These are phyloP conservation scores for Apotomis capreana DNA, from an alignment of 2,888 invertebrate species.

Conservation along the genomic window DNA sequence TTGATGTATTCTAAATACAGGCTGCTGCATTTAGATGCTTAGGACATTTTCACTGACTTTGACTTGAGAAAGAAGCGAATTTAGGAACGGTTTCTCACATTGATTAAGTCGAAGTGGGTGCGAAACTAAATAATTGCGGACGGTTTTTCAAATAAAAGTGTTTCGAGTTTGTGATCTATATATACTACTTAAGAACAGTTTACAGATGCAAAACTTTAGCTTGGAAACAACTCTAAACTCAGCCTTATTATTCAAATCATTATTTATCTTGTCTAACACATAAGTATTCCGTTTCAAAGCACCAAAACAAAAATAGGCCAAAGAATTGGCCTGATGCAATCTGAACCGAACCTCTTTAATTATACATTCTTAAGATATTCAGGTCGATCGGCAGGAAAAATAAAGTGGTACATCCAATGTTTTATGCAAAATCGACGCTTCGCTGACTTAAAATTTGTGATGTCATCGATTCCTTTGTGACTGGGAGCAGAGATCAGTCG, in stretches of 20 bases:
- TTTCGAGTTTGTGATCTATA: too few species aligned
- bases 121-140: too few species aligned
- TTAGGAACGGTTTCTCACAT: too few species aligned
- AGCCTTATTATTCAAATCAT: too few species aligned
- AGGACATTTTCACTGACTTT: not conserved
- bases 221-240: too few species aligned
- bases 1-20: slow-evolving; percentile 78
- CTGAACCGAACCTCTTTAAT: slow-evolving; percentile 14
- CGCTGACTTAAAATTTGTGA: slow-evolving; percentile 56
- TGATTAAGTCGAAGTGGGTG: too few species aligned
- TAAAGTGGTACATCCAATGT: slow-evolving; percentile 52
- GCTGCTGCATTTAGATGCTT: slow-evolving; percentile 53
- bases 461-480: slow-evolving; percentile 75
- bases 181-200: not conserved
- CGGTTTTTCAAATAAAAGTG: too few species aligned
- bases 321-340: not conserved
- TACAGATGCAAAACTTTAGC: not conserved
- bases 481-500: slow-evolving; percentile 58
- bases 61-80: too few species aligned
- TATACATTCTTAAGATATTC: slow-evolving; percentile 43
- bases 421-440: slow-evolving; percentile 52
- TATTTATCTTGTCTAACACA: too few species aligned
- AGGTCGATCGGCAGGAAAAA: slow-evolving; percentile 55
- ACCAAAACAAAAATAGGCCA: slow-evolving; percentile 10
- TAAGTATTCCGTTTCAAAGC: not conserved